Evolutionary conservation across 2,113 vertebrate species (phyloP), one percentile per base, ranked within the genome.

Genomic region (Oceanodroma tethys): DNA sequence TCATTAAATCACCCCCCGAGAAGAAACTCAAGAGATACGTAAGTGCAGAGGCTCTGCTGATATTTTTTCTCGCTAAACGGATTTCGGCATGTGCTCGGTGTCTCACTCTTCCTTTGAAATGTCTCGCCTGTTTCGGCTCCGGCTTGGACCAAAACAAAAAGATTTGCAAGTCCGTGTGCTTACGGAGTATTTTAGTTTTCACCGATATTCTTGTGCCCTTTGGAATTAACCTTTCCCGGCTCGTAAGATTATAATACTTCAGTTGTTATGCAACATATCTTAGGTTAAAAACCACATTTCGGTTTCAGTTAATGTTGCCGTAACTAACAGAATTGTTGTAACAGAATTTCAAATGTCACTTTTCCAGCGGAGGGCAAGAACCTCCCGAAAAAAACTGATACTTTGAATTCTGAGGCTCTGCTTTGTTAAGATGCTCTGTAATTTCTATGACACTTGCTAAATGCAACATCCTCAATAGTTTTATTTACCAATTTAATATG

Each of bases 21-120:
- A 99, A 99, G 98, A 99, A 99, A 97, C 98, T 99, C 52, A 99
- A 99, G 98, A 98, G 99, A 99, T 99, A 99, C 97, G 99, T 99
- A 98, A 99, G 99, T 99, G 83, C 73, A 87, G 67, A 85, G 91
- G 73, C 68, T 79, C 85, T 65, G 42, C 70, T 82, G 43, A 5
- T 76, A 0, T 60, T 10, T 50, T 56, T 40, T 6, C 81, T 87
- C n/a, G 16, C 75, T 81, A 26, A 68, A 32, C 15, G 67, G 48
- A n/a, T 88, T 74, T 84, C 50, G 55, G 90, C 88, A 25, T 95
- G 85, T 82, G 92, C 60, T 87, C 67, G 18, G 65, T 58, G 75
- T 25, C 45, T 60, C 13, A 9, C 86, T 94, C 72, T 67, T 12
- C 53, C 75, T 55, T 86, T 79, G 60, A 66, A 86, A 86, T 16